Evolutionary conservation across 1,140 invertebrate species (phyloP), one percentile per base, ranked within the genome.

Genomic region (Cyphomyrmex costatus): DNA sequence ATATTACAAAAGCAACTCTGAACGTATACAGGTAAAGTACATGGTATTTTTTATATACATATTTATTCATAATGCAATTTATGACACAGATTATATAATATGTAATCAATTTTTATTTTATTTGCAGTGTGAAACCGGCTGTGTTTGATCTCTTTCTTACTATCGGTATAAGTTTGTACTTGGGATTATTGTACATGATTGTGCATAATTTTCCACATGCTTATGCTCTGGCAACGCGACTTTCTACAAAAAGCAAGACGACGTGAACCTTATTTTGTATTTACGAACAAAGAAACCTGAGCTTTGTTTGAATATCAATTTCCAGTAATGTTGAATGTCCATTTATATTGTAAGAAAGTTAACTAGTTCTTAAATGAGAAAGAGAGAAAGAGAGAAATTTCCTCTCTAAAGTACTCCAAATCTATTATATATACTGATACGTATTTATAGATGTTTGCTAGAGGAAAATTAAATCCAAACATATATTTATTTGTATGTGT

Each of bases 61-160:
- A 49, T 49, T 21, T 51, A 61, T 80, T 58, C 49, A 8, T 61
- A 53, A 70, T 76, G 61, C 2, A 46, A 10, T 30, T 53, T 56
- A 74, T 8, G 49, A 42, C 10, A 42, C 36, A 46, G 27, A 87
- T 36, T 8, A 3, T 27, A 21, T 71, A 16, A 16, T 33, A 5
- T 10, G 53, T 88, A 70, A 76, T 91, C 46, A 8, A 60, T 46
- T 73, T 46, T 90, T 91, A 85, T 95, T 94, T 92, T 92, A 74
- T 96, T 65, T 97, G 86, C 95, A 98, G 98, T 95, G 99, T 99
- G 6, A 99, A 99, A 93, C 99, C 99, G 88, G 99, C 99, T 33
- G 97, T 99, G 63, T 99, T 99, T 96, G 99, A 99, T 96, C 96
- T 99, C 56, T 97, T 99, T 88, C 96, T 99, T 3, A 99, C 98